Base-by-base conservation (phyloP, 92 coral and sea anemone genomes). In the Pocillopora meandrina region DNA sequence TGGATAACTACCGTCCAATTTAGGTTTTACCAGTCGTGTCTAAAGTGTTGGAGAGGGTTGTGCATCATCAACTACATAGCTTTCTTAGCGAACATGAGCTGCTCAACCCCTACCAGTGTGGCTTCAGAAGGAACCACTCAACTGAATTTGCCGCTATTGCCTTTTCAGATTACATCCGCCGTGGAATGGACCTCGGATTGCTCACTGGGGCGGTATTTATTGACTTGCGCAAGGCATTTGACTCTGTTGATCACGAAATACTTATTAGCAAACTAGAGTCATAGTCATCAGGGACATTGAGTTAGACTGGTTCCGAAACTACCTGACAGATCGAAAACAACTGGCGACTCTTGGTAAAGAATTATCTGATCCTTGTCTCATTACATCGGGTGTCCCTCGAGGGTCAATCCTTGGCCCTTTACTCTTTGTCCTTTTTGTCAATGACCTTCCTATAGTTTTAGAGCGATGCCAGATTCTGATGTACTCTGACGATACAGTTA, bases 101-200 rank as follows among this genome's bases (percentile, higher is more conserved):
- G 42, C 33, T 59, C 20, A 78, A 52, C 72, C 82, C 71, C 10
- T 78, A 34, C 52, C 82, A 78, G 68, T 78, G 82, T 78, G 72
- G 69, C 47, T 78, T 78, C 17, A 56, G 82, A 65, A 59, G 21
- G 20, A 19, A 58, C 68, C 82, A 78, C 18, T 78, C 82, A 16
- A 78, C 82, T 78, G 71, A 78, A 78, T 78, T 65, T 36, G 72
- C 82, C 0, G 71, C 71, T 31, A 12, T 78, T 5, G 36, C 82
- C 31, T 61, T 78, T 78, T 15, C 71, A 58, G 82, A 78, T 33
- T 58, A 23, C 56, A 77, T 77, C 42, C 2, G 82, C 1, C 31
- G 35, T 6, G 1, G 78, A 6, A 73, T 73, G 78, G 78, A 73
- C 18, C 78, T n/a, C 17, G 78, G 47, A 35, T 9, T 16, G 10